Evolutionary conservation across 2,113 vertebrate species (phyloP), one percentile per base, ranked within the genome.

Genomic region (Lepidothrix coronata): DNA sequence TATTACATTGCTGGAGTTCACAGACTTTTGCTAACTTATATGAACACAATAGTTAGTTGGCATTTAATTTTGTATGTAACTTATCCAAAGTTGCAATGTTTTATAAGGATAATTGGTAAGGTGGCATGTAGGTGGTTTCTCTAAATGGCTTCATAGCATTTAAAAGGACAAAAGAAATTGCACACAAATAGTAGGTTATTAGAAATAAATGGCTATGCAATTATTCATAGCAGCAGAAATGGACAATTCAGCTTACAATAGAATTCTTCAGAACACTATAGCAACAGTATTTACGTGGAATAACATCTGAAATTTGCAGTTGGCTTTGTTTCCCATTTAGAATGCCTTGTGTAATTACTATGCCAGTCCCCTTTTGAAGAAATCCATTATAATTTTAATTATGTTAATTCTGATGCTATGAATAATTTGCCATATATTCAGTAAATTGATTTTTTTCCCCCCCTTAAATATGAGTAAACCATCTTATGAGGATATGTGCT

Each of bases 171-270:
- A 94, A 96, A 91, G 73, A 93, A 94, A 93, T 72, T 57, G 44
- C 66, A 85, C 73, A 79, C 92, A 91, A 96, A 93, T 96, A 93
- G 93, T 74, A 92, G 70, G 90, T 68, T 96, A 91, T 96, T 93
- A 90, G 72, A 68, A 96, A 78, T 93, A 92, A 96, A 89, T 78
- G 63, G 70, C 4, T 82, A 57, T 2, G 12, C 57, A 87, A 25
- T 89, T 93, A 89, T 81, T 94, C 83, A 81, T 57, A 84, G 57
- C 22, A 79, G 78, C 33, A 85, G 52, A 93, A 92, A 70, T 43
- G 66, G 84, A 78, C 91, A 91, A 85, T 94, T 92, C 49, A 82
- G 65, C 21, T 78, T 75, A 84, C 72, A 89, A 35, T 61, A 14
- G 68, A 89, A 82, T 76, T 91, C 52, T 91, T 95, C 73, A 79